Base-by-base conservation (phyloP, 2,113 vertebrate species). In the Spea bombifrons region DNA sequence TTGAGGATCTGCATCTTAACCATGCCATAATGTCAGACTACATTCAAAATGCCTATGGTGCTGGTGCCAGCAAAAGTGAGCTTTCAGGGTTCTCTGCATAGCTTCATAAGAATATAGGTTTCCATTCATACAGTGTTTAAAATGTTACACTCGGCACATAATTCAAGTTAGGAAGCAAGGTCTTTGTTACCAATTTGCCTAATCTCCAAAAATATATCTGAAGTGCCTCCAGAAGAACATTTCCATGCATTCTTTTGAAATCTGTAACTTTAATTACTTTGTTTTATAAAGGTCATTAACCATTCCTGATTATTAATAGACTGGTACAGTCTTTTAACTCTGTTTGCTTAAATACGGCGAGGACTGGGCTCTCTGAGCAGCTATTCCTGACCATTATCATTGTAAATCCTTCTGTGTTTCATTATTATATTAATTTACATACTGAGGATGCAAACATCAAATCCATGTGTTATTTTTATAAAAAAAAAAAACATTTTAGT, bases 371-470 rank as follows among this genome's bases (percentile, higher is more conserved):
- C 30, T 90, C 85, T 72, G 84, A 84, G 86, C 81, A 83, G 84
- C 83, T 53, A 82, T 76, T 84, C 87, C 86, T 87, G 84, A 84
- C 82, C 85, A 87, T 81, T 84, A 85, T 86, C 85, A 83, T 85
- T 83, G 81, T 52, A 82, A 82, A 85, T 80, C 44, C 88, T 84
- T 83, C 81, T 88, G 89, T 88, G 90, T 92, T 87, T 91, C 87
- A 88, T 91, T 92, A 90, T 78, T 85, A 81, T 86, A 85, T 90
- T 88, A 83, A 82, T 80, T 65, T 68, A 75, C 82, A 84, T 86
- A 75, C 81, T 77, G 72, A 80, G 71, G 82, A 71, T 0, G 82
- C 83, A 78, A 81, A 72, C 70, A 79, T 73, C 50, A 79, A 48
- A 52, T 52, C 70, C 77, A 66, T 73, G 59, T 67, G 77, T 79